phyloP scores from a whole-genome alignment of 2,888 invertebrate species.

The Dasypogon diadema region DNA sequence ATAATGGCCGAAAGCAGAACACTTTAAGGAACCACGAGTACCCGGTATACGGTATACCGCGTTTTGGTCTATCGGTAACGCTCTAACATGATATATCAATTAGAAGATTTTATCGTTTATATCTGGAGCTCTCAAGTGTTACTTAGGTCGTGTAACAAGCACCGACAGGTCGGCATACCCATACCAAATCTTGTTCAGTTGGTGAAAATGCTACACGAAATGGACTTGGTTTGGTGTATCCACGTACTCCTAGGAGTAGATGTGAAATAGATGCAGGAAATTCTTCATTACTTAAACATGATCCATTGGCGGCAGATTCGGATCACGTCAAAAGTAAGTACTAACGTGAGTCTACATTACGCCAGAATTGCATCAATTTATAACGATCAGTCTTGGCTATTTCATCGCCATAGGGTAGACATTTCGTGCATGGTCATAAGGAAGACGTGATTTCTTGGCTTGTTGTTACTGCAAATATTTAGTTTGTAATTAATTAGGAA shows the following conservation, averaged over 20 bases:
- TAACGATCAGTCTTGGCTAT: not conserved
- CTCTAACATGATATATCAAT: constrained; percentile 48
- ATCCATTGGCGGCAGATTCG: constrained; percentile 14
- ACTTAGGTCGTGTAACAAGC: constrained; percentile 10
- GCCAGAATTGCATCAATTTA: constrained; percentile 30
- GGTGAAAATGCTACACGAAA: constrained; percentile 5
- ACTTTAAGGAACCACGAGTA: constrained; percentile 1
- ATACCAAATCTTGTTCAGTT: not conserved
- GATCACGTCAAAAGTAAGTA: constrained; percentile 1
- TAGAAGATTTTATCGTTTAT: constrained; percentile 37
- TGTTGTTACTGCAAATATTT: constrained; percentile 7
- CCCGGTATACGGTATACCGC: not conserved
- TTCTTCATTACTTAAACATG: constrained; percentile 8
- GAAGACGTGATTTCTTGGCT: not conserved
- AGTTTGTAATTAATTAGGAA: constrained; percentile 9
- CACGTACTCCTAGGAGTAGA: not conserved
- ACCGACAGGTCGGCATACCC: constrained; percentile 9
- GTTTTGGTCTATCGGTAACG: not conserved
- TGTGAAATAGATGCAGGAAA: constrained; percentile 32
- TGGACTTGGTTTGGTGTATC: not conserved
- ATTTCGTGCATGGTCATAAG: constrained; percentile 1
- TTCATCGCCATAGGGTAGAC: not conserved
- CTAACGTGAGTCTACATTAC: constrained; percentile 30
- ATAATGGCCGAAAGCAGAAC: constrained; percentile 13
- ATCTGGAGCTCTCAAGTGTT: constrained; percentile 13